A percentile compares a stretch with the other conserved stretches of the same genome.
Evolutionary conservation across 2,888 invertebrate species (phyloP).

Genomic region (Bursaphelenchus okinawaensis): DNA sequence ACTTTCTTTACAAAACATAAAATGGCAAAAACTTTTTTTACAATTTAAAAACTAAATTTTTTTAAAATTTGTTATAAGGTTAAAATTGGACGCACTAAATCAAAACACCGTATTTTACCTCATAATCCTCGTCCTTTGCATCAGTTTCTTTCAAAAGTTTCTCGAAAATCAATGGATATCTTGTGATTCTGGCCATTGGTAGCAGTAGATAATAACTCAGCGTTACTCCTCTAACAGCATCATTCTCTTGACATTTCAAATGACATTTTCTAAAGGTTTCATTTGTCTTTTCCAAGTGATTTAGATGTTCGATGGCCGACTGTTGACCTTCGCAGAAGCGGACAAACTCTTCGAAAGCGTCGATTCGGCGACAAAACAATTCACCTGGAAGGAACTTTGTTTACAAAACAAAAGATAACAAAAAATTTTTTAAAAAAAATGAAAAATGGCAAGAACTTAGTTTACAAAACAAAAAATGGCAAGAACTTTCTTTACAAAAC

Average conservation of each 20-base stretch:
- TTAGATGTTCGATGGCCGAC: conserved; percentile 31
- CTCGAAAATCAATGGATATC: conserved; percentile 70
- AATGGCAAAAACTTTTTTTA: too few relatives aligned
- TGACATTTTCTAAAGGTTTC: conserved; percentile 27
- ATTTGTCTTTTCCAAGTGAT: conserved; percentile 15
- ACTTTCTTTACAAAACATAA: too few relatives aligned
- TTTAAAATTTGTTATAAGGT: too few relatives aligned
- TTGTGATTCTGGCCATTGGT: conserved; percentile 76
- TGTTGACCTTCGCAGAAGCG: conserved; percentile 39
- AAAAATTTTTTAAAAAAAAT: neutral
- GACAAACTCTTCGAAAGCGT: conserved; percentile 36
- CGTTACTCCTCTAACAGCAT: conserved; percentile 70
- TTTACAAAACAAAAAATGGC: too few relatives aligned
- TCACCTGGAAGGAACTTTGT: conserved; percentile 19
- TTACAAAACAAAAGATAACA: neutral
- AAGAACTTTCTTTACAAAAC: too few relatives aligned
- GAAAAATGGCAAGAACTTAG: too few relatives aligned
- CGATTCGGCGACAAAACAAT: conserved; percentile 31
- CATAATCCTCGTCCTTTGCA: conserved; percentile 14
- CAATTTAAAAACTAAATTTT: too few relatives aligned
- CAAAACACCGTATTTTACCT: too few relatives aligned
- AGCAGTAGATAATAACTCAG: conserved; percentile 72
- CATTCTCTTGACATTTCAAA: conserved; percentile 67
- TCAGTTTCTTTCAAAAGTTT: conserved; percentile 35
- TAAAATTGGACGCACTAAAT: too few relatives aligned